Evolutionary conservation across 2,888 invertebrate genomes (phyloP), one percentile per base, ranked within the genome.

Genomic region (Chirona hameri): DNA sequence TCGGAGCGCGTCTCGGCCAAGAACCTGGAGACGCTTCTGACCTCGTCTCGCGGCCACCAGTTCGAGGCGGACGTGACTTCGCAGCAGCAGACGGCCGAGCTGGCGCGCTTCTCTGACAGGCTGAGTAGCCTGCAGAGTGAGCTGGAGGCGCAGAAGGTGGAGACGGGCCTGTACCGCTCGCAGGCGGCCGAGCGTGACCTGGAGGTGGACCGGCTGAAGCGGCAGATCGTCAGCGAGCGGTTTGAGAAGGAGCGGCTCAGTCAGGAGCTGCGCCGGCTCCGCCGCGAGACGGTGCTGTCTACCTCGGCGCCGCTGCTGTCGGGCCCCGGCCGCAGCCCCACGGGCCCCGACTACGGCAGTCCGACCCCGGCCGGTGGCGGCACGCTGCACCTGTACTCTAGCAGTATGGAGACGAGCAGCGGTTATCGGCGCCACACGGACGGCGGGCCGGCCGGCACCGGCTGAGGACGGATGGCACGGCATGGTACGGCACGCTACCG

Each of bases 341-440:
- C 52, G 15, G 76, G 9, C 10, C 18, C 24, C 46, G 9, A 15
- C 76, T 46, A 21, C 24, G 21, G 81, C 48, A 24, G 15, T 60
- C n/a, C 14, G 46, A 60, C n/a, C 46, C n/a, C 81, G 24, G 15
- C 65, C 3, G 24, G 7, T 9, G 39, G 60, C 39, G 52, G n/a
- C 12, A 12, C 60, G 27, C 7, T 29, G 27, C 14, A 14, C 29
- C 39, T 15, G 14, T 27, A 29, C 27, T 69, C 65, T n/a, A 31
- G 46, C 39, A n/a, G n/a, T 12, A 27, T 12, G 5, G 46, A 87
- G 87, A 86, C 82, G 90, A 91, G 87, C 90, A 91, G 85, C 88
- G 91, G 85, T 87, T 27, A 27, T 7, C 76, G 76, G 10, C 21
- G 46, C 0, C 39, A 46, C 46, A 46, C 31, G 7, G n/a, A n/a